A percentile compares a stretch with the other conserved stretches of the same genome.
These are phyloP conservation scores for Scomber scombrus DNA, from an alignment of 2,113 vertebrate species.

Conservation along the genomic window DNA sequence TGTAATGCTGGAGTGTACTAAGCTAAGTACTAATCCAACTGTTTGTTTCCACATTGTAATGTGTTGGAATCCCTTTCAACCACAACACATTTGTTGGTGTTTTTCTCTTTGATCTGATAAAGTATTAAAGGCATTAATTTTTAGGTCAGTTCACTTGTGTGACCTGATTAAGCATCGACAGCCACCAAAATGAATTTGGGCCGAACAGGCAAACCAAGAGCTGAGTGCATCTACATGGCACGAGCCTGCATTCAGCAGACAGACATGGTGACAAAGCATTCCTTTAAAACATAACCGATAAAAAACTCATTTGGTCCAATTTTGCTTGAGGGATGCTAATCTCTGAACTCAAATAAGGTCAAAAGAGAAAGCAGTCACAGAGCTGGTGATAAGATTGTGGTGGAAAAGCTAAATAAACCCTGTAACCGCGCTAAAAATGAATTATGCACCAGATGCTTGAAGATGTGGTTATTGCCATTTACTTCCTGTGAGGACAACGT, in stretches of 20 bases:
- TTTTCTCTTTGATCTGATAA: conserved; percentile 63
- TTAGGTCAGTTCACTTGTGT: conserved; percentile 62
- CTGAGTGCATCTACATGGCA: conserved; percentile 52
- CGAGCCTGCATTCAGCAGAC: conserved; percentile 54
- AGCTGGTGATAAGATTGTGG: conserved; percentile 66
- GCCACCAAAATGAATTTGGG: conserved; percentile 70
- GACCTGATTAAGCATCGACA: conserved; percentile 63
- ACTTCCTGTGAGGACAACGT: conserved; percentile 66
- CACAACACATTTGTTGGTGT: conserved; percentile 53
- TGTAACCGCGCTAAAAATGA: conserved; percentile 64
- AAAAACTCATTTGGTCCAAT: conserved; percentile 82
- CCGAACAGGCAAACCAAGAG: conserved; percentile 49
- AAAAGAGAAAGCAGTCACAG: conserved; percentile 70
- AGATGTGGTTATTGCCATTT: conserved; percentile 74
- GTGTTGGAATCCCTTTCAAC: conserved; percentile 47
- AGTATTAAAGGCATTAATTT: conserved; percentile 66
- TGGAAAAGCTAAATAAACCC: conserved; percentile 67
- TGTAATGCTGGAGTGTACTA: conserved; percentile 39
- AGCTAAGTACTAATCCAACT: conserved; percentile 48
- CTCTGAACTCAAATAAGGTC: conserved; percentile 82
- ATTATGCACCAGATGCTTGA: conserved; percentile 63
- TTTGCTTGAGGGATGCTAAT: conserved; percentile 79
- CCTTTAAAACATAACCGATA: conserved; percentile 80
- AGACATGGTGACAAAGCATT: conserved; percentile 73
- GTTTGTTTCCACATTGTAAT: conserved; percentile 54